Conservation (phyloP, 2,797 vertebrate genomes). For the Gephyroberyx darwinii region DNA sequence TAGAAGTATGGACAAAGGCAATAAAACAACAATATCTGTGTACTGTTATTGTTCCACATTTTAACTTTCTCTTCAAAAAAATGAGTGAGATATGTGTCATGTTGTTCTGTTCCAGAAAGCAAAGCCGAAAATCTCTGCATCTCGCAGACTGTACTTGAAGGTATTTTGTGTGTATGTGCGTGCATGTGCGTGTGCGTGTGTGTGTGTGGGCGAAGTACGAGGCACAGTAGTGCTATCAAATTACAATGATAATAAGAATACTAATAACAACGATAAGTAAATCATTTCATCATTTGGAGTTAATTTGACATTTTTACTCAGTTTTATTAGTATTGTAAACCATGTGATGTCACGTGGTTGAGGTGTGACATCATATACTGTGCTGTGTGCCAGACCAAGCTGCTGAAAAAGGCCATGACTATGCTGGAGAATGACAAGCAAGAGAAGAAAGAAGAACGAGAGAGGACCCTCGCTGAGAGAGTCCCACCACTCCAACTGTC, state of each 20-base stretch:
- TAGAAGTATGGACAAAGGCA: neutral
- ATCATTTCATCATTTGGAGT: neutral
- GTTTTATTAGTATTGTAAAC: constrained; percentile 6
- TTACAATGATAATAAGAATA: no score
- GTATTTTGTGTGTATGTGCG: constrained; percentile 50
- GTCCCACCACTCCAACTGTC: constrained; percentile 71
- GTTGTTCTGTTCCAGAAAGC: constrained; percentile 72
- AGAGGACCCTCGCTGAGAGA: constrained; percentile 72
- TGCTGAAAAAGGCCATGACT: constrained; percentile 79
- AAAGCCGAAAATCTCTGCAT: constrained; percentile 82
- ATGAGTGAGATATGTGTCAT: neutral
- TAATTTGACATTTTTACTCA: neutral
- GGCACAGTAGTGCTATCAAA: neutral
- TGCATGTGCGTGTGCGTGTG: neutral
- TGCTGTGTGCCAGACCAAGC: constrained; percentile 74
- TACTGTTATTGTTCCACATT: neutral
- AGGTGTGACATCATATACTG: neutral
- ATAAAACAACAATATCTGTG: neutral
- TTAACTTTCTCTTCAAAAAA: constrained; percentile 6
- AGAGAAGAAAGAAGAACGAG: constrained; percentile 67
- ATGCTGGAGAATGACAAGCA: constrained; percentile 77
- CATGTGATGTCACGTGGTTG: constrained; percentile 2
- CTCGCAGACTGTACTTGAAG: constrained; percentile 82
- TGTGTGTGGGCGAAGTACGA: neutral
- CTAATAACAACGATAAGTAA: no score